These are phyloP conservation scores for Leptoteleia sp. DNA, from an alignment of 1,140 invertebrate genomes.

Conservation along the genomic window DNA sequence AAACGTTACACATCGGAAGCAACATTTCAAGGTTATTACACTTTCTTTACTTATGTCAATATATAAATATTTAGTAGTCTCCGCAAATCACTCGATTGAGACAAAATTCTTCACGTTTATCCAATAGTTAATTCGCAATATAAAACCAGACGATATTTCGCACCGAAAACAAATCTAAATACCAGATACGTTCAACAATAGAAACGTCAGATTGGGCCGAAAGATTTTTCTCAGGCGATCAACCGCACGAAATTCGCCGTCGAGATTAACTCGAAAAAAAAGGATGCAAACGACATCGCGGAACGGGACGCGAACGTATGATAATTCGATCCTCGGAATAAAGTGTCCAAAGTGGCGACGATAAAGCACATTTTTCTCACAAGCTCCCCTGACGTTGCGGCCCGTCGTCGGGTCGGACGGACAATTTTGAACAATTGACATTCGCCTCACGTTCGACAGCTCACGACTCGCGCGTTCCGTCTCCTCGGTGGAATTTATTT, in stretches of 20 bases:
- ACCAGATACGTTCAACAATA: neutral
- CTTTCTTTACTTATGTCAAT: no score
- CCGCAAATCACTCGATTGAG: no score
- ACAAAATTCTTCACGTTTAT: no score
- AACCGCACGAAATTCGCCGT: neutral
- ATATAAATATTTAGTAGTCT: no score
- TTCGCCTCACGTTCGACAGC: conserved; percentile 57
- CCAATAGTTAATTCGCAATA: no score
- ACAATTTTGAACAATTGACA: conserved; percentile 50
- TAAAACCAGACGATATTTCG: no score
- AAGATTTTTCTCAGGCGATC: conserved; percentile 9
- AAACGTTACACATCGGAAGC: no score
- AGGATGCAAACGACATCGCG: conserved; percentile 40
- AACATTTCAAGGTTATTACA: no score
- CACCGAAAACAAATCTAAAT: no score
- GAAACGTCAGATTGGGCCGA: neutral
- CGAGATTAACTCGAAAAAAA: no score
- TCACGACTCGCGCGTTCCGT: conserved; percentile 55
- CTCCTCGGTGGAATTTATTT: conserved; percentile 59
- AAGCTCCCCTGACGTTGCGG: conserved; percentile 24
- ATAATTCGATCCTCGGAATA: conserved; percentile 39
- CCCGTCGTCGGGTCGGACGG: conserved; percentile 12
- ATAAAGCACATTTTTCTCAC: conserved; percentile 62
- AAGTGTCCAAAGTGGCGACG: conserved; percentile 50
- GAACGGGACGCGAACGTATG: conserved; percentile 23